Conservation (phyloP, 23 tunicate genomes). For the Ascidia mentula region DNA sequence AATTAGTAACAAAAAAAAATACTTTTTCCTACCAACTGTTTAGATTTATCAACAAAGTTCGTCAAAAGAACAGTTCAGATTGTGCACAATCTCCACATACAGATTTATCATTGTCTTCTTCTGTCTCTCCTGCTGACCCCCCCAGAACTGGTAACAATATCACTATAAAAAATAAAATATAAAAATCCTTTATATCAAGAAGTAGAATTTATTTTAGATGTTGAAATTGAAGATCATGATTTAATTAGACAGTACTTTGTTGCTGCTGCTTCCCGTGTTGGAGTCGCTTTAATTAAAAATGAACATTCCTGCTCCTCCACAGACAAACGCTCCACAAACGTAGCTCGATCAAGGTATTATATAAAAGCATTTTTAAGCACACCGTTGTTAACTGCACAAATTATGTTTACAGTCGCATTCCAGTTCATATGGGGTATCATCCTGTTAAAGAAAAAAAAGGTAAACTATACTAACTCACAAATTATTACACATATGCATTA, state of each 20-base stretch:
- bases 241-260: conserved; percentile 38
- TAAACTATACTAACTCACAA: too few species aligned
- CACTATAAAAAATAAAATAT: too few species aligned
- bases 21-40: too few species aligned
- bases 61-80: conserved; percentile 1
- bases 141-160: not conserved
- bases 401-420: not conserved
- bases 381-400: not conserved
- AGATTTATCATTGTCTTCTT: not conserved
- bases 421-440: not conserved
- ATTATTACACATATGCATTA: too few species aligned
- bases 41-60: not conserved
- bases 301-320: too few species aligned
- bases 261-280: conserved; percentile 63
- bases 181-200: too few species aligned
- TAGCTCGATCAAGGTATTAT: not conserved
- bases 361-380: not conserved
- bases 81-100: not conserved
- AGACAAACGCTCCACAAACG: too few species aligned
- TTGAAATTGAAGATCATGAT: not conserved
- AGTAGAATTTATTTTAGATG: not conserved
- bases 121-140: not conserved
- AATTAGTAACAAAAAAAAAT: too few species aligned
- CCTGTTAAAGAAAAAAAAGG: not conserved
- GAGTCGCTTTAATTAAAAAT: too few species aligned